phyloP scores from a whole-genome alignment of 2,888 invertebrate genomes.

The Caenorhabditis sp. region DNA sequence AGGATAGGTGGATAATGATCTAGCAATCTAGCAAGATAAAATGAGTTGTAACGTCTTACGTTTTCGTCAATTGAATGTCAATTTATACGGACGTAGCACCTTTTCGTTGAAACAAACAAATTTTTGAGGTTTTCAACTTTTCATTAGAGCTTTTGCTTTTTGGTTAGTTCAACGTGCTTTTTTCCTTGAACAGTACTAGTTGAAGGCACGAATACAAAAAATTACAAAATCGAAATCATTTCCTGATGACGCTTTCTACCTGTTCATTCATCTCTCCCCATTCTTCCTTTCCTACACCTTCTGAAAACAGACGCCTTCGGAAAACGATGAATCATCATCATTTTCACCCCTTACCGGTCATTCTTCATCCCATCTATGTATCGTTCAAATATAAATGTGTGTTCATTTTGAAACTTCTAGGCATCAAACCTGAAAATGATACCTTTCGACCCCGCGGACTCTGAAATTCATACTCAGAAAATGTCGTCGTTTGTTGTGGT shows the following conservation, averaged over 20 bases:
- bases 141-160: too few relatives aligned
- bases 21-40: too few relatives aligned
- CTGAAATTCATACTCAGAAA: constrained; percentile 57
- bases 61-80: too few relatives aligned
- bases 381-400: constrained; percentile 15
- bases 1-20: too few relatives aligned
- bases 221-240: too few relatives aligned
- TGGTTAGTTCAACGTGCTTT: too few relatives aligned
- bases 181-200: too few relatives aligned
- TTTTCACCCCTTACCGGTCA: neutral
- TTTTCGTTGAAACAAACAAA: too few relatives aligned
- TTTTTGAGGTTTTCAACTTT: too few relatives aligned
- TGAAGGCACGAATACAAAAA: too few relatives aligned
- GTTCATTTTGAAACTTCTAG: constrained; percentile 20
- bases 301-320: constrained; percentile 2
- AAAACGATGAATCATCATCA: constrained; percentile 3
- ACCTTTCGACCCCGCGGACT: constrained; percentile 40
- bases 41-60: too few relatives aligned
- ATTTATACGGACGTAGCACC: too few relatives aligned
- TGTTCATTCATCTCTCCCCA: neutral
- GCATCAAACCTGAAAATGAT: constrained; percentile 30
- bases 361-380: neutral
- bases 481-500: constrained; percentile 62
- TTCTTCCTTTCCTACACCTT: neutral
- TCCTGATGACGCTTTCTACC: neutral